Evolutionary conservation across 2,113 vertebrate species (phyloP).

Genomic region (Eolophus roseicapilla): DNA sequence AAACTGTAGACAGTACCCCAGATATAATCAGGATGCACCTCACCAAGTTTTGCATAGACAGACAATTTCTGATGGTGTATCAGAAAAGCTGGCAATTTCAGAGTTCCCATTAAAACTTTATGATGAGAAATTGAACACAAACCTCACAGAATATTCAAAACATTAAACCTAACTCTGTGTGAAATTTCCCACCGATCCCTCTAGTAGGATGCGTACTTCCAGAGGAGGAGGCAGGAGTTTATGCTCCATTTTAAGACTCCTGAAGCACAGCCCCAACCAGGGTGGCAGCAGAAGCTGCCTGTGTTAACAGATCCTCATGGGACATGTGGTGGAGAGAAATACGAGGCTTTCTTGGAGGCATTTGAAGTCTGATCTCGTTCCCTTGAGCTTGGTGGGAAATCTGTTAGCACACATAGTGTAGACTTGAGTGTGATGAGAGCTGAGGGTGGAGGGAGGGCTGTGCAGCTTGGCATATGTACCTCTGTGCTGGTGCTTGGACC

Average conservation of each 20-base stretch:
- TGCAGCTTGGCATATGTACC: rapidly evolving
- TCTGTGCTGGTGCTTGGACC: rapidly evolving
- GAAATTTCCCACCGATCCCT: constrained; percentile 8
- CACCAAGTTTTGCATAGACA: constrained; percentile 34
- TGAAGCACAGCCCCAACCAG: neutral
- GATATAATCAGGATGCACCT: constrained; percentile 39
- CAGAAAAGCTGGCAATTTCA: constrained; percentile 30
- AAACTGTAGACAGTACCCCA: neutral
- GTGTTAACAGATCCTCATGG: neutral
- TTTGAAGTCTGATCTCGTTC: neutral
- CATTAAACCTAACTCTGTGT: constrained; percentile 58
- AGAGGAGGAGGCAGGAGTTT: constrained; percentile 27
- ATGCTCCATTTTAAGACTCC: constrained; percentile 53
- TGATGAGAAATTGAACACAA: constrained; percentile 40
- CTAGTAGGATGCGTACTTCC: neutral
- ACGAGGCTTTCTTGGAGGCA: neutral
- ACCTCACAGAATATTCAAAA: constrained; percentile 20
- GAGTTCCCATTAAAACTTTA: constrained; percentile 62
- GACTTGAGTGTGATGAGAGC: neutral
- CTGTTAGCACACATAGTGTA: rapidly evolving
- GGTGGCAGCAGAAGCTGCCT: neutral
- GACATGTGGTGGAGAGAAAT: neutral
- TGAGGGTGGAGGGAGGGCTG: neutral
- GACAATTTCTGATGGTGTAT: constrained; percentile 35
- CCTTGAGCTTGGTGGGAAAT: neutral